Evolutionary conservation across 2,797 vertebrate species (phyloP), one percentile per base, ranked within the genome.

Genomic region (Myotis vivesi): DNA sequence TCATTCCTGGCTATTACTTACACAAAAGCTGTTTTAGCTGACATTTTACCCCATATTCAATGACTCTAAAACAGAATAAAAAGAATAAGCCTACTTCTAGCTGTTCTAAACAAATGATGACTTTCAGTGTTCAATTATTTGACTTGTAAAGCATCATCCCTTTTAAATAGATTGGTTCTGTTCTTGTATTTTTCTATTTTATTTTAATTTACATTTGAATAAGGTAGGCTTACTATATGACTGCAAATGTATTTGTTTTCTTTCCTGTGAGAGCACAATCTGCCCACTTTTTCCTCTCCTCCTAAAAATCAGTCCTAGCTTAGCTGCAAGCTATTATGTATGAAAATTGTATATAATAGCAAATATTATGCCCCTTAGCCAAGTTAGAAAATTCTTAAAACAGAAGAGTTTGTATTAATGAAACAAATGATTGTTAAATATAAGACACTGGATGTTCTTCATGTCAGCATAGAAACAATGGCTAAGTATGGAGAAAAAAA

Each of bases 131-230:
- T 15, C 64, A 92, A 36, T 94, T 75, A 89, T 38, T 38, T 41
- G 25, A 33, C 76, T 94, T 94, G 57, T 73, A 62, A 8, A 75
- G 7, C 46, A 36, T 59, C 41, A 80, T 62, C 8, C 6, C 16
- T 87, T 81, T 69, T 71, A 85, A 92, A 95, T 71, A 90, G 79
- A 93, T 82, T 73, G 11, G 23, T 13, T 87, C 49, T 94, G 13
- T 64, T 89, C 83, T 85, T 41, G 36, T 64, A n/a, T 83, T 91
- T 91, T 84, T 36, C 5, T 38, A 72, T 81, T 93, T 22, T 71
- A 68, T 64, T 84, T 96, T 95, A 59, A 81, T 93, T 91, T 82
- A 91, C 22, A 69, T 77, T 92, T 90, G 62, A 93, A 95, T 62
- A 64, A 89, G 5, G 44, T 80, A 82, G 28, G 44, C 49, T 66